Base-by-base conservation (phyloP, 1,140 invertebrate species). In the Forficula auricularia region DNA sequence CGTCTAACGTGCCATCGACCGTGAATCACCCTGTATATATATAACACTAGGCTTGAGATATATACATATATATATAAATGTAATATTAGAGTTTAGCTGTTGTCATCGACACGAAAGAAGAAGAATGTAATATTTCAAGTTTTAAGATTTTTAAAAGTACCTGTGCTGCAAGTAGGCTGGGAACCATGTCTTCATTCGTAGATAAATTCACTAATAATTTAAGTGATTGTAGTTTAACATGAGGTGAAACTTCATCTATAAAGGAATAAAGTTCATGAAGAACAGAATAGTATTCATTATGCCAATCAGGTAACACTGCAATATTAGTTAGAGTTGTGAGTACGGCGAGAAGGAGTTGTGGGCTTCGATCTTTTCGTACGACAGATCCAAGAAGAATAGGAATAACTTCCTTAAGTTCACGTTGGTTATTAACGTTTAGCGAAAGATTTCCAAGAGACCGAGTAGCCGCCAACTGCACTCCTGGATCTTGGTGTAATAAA, bases 131-230 rank as follows among this genome's bases (percentile, higher is more conserved):
- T n/a, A n/a, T n/a, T n/a, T n/a, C 19, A 19, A 32, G 45, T 19
- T n/a, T 10, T 2, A 33, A 34, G 10, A 42, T 42, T 27, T 27
- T 27, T 27, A 6, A n/a, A n/a, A 6, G 40, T 57, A 76, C 74
- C 66, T 75, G 69, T 40, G 72, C 71, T 46, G 71, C 71, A 35
- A 78, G 53, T 18, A 78, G 55, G 49, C 68, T 64, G 12, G 71
- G 72, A 13, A 78, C 64, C 61, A 75, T 67, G 41, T 72, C 66
- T 49, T 66, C 59, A 56, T 75, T 75, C 48, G 68, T 72, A 3
- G 73, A 72, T 3, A 78, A 56, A 56, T 78, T 78, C 34, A 76
- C 71, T n/a, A 78, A 60, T 19, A 77, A 55, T 51, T 71, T 69
- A 0, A 74, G 54, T 10, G 70, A 61, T 50, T 77, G 72, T 10